A percentile compares a stretch with the other conserved stretches of the same genome.
These are phyloP conservation scores for Siphamia tubifer DNA, from an alignment of 2,113 vertebrate genomes.

Conservation along the genomic window DNA sequence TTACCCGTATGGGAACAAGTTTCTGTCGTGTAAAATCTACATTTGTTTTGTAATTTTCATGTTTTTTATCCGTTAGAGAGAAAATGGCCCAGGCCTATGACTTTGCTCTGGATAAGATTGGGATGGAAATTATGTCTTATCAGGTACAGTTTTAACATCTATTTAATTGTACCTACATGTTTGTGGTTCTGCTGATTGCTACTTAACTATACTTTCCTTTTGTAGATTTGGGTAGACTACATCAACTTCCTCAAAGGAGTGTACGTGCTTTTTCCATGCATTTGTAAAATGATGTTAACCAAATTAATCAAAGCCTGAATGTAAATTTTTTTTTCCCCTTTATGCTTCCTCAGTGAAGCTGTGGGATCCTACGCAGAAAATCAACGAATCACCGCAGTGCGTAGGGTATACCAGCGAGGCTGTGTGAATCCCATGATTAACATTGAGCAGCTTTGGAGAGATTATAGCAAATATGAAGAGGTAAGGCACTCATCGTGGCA, in stretches of 20 bases:
- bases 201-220: conserved; percentile 31
- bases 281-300: background rate
- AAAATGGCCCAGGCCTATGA: conserved; percentile 99
- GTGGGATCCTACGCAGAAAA: conserved; percentile 99
- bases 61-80: conserved; percentile 82
- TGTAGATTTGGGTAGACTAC: conserved; percentile 99
- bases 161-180: background rate
- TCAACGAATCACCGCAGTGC: conserved; percentile 97
- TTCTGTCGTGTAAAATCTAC: background rate
- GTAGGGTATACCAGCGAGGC: conserved; percentile 96
- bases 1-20: rapidly evolving
- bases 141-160: conserved; percentile 81
- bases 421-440: conserved; percentile 99
- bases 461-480: conserved; percentile 99
- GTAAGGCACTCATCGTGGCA: conserved; percentile 66
- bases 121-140: conserved; percentile 99
- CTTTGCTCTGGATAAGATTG: conserved; percentile 99
- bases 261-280: conserved; percentile 82
- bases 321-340: background rate
- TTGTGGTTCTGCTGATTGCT: background rate
- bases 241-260: conserved; percentile 99
- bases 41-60: background rate
- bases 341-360: conserved; percentile 85
- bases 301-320: background rate
- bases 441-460: conserved; percentile 98